Base-by-base conservation (phyloP, 1,140 invertebrate genomes). In the Penaeus indicus region DNA sequence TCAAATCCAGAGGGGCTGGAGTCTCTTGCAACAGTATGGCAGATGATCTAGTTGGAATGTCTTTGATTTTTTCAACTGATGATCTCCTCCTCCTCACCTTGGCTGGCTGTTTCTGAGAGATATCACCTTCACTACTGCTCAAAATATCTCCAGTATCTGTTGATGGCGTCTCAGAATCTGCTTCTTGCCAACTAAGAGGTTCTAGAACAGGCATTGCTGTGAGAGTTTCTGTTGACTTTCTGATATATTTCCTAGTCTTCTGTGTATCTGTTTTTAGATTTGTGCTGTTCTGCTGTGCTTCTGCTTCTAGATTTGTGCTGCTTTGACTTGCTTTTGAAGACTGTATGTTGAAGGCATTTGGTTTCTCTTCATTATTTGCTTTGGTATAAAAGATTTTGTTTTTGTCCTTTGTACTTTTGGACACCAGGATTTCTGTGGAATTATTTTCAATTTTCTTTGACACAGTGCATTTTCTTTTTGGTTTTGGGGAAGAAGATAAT, bases 121-220 rank as follows among this genome's bases (percentile, higher is more conserved):
- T 18, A 64, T 18, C 84, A 42, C 82, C 81, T 84, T 67, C 82
- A 69, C 47, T 38, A 78, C 67, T 85, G 47, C 22, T 63, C 54
- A 54, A 54, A 54, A 54, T 54, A 13, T 54, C 22, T 11, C 61
- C 62, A 27, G 54, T 78, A 38, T 64, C 54, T 62, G 78, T 47
- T 27, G 27, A 61, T 22, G 25, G 61, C 42, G 63, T 63, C 22
- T 38, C 61, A 27, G 42, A n/a, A 62, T 8, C 81, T 64, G 81
- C 63, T 67, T 47, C 25, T 38, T 22, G 25, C 47, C 32, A 47
- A 42, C 21, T 67, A 77, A 86, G 69, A 47, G 77, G 79, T 67
- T 86, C 85, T 60, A 86, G 67, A 79, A 86, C 63, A 27, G 85
- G 85, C 85, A 86, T 86, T 25, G 62, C 69, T 86, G 69, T 1